phyloP scores from a whole-genome alignment of 2,797 vertebrate genomes.

The Microctenopoma lineatum region DNA sequence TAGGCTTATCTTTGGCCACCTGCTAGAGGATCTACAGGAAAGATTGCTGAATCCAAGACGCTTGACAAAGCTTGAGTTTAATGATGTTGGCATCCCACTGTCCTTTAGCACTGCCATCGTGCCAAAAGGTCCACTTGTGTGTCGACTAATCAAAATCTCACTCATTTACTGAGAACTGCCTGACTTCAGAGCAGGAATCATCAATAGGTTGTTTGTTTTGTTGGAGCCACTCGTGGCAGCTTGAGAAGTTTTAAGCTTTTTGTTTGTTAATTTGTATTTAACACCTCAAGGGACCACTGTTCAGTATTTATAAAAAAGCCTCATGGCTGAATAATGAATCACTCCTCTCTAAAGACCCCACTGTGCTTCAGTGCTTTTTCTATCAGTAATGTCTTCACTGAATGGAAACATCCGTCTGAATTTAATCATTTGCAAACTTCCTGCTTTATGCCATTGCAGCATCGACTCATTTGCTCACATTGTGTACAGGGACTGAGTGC shows the following conservation, averaged over 20 bases:
- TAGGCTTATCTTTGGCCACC: no score
- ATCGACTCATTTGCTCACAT: background rate
- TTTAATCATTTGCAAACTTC: conserved; percentile 20
- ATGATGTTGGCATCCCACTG: background rate
- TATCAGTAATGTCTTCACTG: conserved; percentile 12
- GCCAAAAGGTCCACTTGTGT: background rate
- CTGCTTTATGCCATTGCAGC: conserved; percentile 1
- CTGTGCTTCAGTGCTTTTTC: conserved; percentile 1
- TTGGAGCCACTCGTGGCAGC: background rate
- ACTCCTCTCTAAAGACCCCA: background rate
- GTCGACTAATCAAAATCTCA: background rate
- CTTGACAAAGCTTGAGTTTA: background rate
- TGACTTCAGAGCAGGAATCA: background rate
- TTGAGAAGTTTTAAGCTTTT: background rate
- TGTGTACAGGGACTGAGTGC: background rate
- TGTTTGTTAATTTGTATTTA: conserved; percentile 9
- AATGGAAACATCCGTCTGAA: conserved; percentile 7
- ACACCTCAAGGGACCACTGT: background rate
- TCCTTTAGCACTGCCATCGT: background rate
- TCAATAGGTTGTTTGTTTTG: conserved; percentile 4
- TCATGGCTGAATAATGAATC: conserved; percentile 14
- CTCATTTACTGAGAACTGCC: background rate
- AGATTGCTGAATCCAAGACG: background rate
- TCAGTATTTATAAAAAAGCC: background rate
- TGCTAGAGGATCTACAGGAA: no score